Conservation (phyloP, 2,113 vertebrate species). For the Meriones unguiculatus region DNA sequence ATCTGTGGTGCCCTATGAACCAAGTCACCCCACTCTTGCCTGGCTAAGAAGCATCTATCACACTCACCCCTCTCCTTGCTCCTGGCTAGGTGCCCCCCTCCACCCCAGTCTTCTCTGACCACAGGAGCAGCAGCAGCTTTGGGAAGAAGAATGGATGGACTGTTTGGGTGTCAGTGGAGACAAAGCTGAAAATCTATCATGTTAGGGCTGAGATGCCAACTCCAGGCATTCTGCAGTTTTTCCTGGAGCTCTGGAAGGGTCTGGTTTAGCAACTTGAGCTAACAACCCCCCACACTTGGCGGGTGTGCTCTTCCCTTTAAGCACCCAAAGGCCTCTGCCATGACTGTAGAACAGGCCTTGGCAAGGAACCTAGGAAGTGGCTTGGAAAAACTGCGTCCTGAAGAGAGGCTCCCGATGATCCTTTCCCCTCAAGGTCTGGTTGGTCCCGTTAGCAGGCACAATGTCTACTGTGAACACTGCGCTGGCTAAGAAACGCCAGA, state of each 20-base stretch:
- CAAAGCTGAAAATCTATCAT: background rate
- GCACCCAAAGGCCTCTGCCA: conserved; percentile 15
- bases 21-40: conserved; percentile 3
- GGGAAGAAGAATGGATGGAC: background rate
- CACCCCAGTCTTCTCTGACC: conserved; percentile 2
- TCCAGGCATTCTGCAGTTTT: background rate
- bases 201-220: background rate
- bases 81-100: background rate
- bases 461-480: background rate
- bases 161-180: background rate
- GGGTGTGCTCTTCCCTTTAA: background rate
- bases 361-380: conserved; percentile 46
- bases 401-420: background rate
- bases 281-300: background rate
- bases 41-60: conserved; percentile 25
- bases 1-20: conserved; percentile 42
- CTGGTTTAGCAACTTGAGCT: conserved; percentile 73
- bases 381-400: background rate
- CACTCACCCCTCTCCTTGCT: background rate
- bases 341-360: background rate
- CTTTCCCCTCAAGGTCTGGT: background rate
- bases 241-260: background rate
- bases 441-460: background rate
- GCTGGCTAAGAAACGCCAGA: background rate
- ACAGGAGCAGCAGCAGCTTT: background rate